Conservation (phyloP, 92 coral and sea anemone species). For the Nematostella vectensis region DNA sequence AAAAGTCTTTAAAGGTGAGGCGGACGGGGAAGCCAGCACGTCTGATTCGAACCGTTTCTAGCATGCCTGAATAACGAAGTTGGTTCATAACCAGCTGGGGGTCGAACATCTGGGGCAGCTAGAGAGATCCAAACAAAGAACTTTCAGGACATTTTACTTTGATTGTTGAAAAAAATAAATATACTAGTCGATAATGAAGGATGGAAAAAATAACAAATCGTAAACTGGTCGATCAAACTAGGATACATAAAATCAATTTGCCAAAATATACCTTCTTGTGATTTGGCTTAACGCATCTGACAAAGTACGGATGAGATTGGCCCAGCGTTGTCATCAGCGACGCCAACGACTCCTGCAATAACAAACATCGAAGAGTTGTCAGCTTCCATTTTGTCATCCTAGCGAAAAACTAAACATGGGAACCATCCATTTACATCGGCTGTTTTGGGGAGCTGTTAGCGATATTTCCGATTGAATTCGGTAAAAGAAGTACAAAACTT, state of each 20-base stretch:
- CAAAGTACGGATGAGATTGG: constrained; percentile 84
- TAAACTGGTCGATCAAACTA: too few species aligned
- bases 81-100: constrained; percentile 83
- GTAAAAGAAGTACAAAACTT: too few species aligned
- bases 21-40: constrained; percentile 95
- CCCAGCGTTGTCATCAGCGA: constrained; percentile 82
- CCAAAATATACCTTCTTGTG: constrained; percentile 89
- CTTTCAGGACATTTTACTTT: not conserved
- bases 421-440: too few species aligned
- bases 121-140: too few species aligned
- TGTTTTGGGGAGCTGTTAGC: too few species aligned
- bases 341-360: constrained; percentile 57
- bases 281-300: constrained; percentile 91
- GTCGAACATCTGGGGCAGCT: constrained; percentile 82
- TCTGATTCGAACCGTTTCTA: constrained; percentile 90
- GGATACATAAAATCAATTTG: too few species aligned
- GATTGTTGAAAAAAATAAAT: too few species aligned
- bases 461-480: too few species aligned
- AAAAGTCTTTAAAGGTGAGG: constrained; percentile 71
- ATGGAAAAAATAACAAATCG: not conserved
- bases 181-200: not conserved
- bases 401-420: too few species aligned
- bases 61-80: constrained; percentile 93
- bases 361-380: not conserved
- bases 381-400: too few species aligned